These are phyloP conservation scores for Pteronotus mesoamericanus DNA, from an alignment of 2,797 vertebrate genomes.

Conservation along the genomic window DNA sequence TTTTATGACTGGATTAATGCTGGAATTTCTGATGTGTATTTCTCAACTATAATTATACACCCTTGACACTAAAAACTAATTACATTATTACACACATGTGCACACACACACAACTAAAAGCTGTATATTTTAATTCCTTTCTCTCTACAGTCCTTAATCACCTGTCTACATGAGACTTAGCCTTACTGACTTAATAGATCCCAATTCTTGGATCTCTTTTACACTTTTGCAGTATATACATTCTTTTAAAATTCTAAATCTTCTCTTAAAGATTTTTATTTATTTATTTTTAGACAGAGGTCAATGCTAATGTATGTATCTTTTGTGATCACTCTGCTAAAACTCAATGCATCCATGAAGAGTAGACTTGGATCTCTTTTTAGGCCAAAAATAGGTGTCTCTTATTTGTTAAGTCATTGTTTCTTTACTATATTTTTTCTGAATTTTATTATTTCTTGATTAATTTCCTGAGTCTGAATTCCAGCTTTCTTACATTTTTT, in stretches of 20 bases:
- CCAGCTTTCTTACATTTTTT: background rate
- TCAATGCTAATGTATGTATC: too few species aligned
- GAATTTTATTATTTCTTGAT: background rate
- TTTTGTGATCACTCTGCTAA: background rate
- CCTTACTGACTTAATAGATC: background rate
- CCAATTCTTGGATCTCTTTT: background rate
- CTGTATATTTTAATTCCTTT: background rate
- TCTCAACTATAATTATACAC: background rate
- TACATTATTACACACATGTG: background rate
- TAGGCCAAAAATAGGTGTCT: background rate
- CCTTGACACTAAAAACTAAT: background rate
- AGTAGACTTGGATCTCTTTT: background rate
- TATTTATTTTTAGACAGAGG: too few species aligned
- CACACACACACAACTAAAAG: background rate
- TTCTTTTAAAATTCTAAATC: conserved; percentile 20
- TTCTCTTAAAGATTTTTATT: background rate
- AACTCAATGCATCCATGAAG: background rate
- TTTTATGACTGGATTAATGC: background rate
- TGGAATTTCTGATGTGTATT: background rate
- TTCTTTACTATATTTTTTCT: background rate
- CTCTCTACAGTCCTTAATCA: background rate
- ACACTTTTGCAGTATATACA: background rate
- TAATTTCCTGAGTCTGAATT: background rate
- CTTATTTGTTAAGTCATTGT: background rate
- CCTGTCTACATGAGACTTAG: background rate